Evolutionary conservation across 2,113 vertebrate genomes (phyloP).

Genomic region (Notarius lentiginosus): DNA sequence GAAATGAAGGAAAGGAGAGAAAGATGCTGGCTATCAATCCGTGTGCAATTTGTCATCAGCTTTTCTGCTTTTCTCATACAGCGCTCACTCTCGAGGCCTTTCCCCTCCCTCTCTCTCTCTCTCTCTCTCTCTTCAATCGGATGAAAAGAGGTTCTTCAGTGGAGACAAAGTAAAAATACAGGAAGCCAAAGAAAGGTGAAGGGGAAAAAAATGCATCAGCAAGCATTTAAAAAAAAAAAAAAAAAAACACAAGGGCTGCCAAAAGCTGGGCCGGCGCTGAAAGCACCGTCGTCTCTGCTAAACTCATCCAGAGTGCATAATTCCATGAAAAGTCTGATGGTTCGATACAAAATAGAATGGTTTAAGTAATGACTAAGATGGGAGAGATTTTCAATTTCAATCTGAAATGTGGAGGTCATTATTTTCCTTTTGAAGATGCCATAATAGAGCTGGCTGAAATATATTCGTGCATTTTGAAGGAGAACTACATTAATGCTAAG

Average conservation of each 20-base stretch:
- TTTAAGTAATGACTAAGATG: conserved; percentile 55
- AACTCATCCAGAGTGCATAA: conserved; percentile 46
- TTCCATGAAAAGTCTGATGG: conserved; percentile 43
- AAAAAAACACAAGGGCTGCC: conserved; percentile 30
- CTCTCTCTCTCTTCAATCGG: neutral
- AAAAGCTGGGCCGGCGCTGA: conserved; percentile 27
- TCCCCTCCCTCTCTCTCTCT: neutral
- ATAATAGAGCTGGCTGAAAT: conserved; percentile 55
- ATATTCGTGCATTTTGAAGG: conserved; percentile 42
- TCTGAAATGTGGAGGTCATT: conserved; percentile 54
- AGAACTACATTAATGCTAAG: conserved; percentile 53
- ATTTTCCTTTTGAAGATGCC: conserved; percentile 55
- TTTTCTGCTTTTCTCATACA: conserved; percentile 37
- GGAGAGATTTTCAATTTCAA: conserved; percentile 58
- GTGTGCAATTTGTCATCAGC: conserved; percentile 40
- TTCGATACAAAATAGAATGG: conserved; percentile 41
- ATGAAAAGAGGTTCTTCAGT: neutral
- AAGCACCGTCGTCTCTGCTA: conserved; percentile 36
- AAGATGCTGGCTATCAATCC: conserved; percentile 48
- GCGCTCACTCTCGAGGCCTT: conserved; percentile 16
- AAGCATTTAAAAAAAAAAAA: conserved; percentile 23
- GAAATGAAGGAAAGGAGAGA: conserved; percentile 34
- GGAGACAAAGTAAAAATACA: conserved; percentile 23
- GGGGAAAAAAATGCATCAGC: neutral
- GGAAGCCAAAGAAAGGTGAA: neutral